Percentiles rank a stretch among this genome's conserved stretches.
phyloP scores from a whole-genome alignment of 2,113 vertebrate genomes.

The Barnardius zonarius region DNA sequence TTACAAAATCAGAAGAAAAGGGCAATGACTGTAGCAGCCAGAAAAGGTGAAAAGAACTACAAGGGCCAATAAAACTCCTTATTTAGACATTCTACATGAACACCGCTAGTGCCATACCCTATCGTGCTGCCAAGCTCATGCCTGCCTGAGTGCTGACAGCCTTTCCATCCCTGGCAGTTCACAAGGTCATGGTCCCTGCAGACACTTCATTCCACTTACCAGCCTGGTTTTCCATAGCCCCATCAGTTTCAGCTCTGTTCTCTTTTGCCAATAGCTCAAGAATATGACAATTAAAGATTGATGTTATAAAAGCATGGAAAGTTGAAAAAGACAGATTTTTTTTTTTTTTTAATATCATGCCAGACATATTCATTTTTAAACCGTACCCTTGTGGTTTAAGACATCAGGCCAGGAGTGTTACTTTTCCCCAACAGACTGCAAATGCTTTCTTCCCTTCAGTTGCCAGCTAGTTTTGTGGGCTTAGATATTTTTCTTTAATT shows the following conservation, averaged over 20 bases:
- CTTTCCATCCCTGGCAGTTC: constrained; percentile 5
- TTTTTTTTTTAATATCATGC: background rate
- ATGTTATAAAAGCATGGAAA: constrained; percentile 34
- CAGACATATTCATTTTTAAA: constrained; percentile 36
- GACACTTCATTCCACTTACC: background rate
- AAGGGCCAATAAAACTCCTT: background rate
- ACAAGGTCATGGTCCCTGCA: background rate
- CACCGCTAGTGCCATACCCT: background rate
- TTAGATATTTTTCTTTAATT: constrained; percentile 54
- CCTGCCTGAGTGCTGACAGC: background rate
- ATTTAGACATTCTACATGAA: background rate
- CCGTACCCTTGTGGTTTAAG: constrained; percentile 10
- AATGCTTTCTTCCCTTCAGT: constrained; percentile 46
- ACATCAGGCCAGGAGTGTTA: constrained; percentile 34
- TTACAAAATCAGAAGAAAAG: background rate
- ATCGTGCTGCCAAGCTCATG: background rate
- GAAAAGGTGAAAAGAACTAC: background rate
- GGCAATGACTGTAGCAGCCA: background rate
- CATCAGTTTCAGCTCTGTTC: background rate
- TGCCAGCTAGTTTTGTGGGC: background rate
- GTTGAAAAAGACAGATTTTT: constrained; percentile 7
- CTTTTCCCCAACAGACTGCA: constrained; percentile 48
- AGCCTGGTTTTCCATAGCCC: background rate
- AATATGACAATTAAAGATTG: constrained; percentile 38
- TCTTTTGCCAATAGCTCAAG: background rate